A percentile compares a stretch with the other conserved stretches of the same genome.
phyloP scores from a whole-genome alignment of 1,140 invertebrate genomes.

The Gryon sp. region DNA sequence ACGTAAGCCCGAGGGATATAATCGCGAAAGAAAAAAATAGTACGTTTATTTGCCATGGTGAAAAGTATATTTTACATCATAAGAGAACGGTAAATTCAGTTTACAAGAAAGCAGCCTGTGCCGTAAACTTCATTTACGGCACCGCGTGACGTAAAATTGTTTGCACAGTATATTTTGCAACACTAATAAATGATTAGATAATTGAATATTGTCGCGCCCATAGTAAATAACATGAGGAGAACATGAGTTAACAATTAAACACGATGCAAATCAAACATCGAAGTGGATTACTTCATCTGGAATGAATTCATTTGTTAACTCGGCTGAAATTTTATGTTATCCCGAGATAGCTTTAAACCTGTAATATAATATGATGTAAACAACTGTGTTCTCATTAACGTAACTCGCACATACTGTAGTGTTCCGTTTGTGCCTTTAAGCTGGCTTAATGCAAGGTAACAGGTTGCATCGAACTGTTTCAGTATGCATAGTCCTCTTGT shows the following conservation, averaged over 20 bases:
- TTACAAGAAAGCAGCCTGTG: too few species aligned
- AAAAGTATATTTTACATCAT: too few species aligned
- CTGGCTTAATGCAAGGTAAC: constrained; percentile 31
- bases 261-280: not conserved
- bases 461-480: constrained; percentile 22
- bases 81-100: too few species aligned
- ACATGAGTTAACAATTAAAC: not conserved
- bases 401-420: constrained; percentile 8
- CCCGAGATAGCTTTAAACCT: not conserved
- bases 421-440: constrained; percentile 26
- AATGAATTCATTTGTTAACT: constrained; percentile 10
- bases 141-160: too few species aligned
- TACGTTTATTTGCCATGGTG: too few species aligned
- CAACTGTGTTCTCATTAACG: constrained; percentile 24
- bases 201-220: not conserved
- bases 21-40: too few species aligned
- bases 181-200: not conserved
- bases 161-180: too few species aligned
- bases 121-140: too few species aligned
- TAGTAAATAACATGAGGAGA: not conserved
- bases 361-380: constrained; percentile 20
- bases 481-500: not conserved
- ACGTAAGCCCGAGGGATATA: too few species aligned
- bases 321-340: constrained; percentile 10
- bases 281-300: not conserved